These are phyloP conservation scores for Pharmacophagus antenor DNA, from an alignment of 2,888 invertebrate genomes.

Conservation along the genomic window DNA sequence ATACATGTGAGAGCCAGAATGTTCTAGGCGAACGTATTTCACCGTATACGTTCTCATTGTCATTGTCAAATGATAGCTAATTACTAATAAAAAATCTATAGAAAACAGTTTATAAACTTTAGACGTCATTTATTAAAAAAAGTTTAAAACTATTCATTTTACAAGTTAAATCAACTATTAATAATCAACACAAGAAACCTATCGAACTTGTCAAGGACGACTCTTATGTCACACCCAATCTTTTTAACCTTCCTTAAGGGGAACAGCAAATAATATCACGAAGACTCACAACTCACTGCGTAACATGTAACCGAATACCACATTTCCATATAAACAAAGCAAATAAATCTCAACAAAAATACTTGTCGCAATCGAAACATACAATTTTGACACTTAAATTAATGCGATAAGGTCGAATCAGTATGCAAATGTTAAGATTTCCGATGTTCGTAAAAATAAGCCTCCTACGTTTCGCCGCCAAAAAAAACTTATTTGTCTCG, in stretches of 20 bases:
- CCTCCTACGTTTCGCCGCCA: conserved; percentile 59
- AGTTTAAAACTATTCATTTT: neutral
- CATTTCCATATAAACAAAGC: conserved; percentile 59
- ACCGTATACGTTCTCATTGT: too few relatives aligned
- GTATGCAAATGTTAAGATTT: conserved; percentile 28
- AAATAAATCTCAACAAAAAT: conserved; percentile 44
- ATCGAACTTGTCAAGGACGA: conserved; percentile 19
- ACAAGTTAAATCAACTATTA: neutral
- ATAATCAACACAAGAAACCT: neutral
- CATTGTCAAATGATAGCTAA: too few relatives aligned
- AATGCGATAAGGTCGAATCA: conserved; percentile 30
- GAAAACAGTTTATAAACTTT: neutral
- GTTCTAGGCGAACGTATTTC: too few relatives aligned
- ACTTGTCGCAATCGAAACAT: conserved; percentile 3
- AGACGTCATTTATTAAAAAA: neutral
- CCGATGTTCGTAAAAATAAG: conserved; percentile 47
- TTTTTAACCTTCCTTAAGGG: conserved; percentile 48
- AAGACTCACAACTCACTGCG: conserved; percentile 52
- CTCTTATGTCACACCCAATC: conserved; percentile 9
- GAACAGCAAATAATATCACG: conserved; percentile 53
- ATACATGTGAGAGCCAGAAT: too few relatives aligned
- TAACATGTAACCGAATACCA: conserved; percentile 63
- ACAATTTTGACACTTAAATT: conserved; percentile 35
- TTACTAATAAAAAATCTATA: too few relatives aligned
- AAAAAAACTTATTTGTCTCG: conserved; percentile 66